phyloP scores from a whole-genome alignment of 2,113 vertebrate genomes.

The Phocoena sinus region DNA sequence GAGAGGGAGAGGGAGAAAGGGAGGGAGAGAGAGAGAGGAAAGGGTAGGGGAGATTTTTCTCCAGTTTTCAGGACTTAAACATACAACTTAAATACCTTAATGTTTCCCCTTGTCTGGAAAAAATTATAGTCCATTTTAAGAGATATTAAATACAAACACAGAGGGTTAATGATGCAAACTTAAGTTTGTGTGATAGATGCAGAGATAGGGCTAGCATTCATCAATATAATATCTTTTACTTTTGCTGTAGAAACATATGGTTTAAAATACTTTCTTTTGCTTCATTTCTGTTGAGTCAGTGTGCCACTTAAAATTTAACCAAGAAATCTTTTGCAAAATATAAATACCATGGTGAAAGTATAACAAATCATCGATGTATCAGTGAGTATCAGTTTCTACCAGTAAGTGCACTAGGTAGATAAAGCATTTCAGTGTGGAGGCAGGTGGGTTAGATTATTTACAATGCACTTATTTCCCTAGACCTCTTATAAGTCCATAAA shows the following conservation, averaged over 20 bases:
- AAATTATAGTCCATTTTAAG: neutral
- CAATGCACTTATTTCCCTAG: neutral
- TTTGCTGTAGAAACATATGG: neutral
- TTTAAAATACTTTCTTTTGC: neutral
- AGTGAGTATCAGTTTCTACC: neutral
- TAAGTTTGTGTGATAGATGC: neutral
- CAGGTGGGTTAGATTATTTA: neutral
- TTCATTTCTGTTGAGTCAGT: neutral
- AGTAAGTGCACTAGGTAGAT: neutral
- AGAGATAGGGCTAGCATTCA: neutral
- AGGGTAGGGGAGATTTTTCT: neutral
- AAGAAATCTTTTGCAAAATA: conserved; percentile 2
- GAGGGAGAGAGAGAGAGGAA: too few species aligned
- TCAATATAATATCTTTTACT: neutral
- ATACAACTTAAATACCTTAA: neutral
- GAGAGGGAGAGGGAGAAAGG: too few species aligned
- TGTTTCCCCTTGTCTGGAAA: neutral
- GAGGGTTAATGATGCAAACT: neutral
- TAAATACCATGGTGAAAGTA: neutral
- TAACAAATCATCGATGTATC: neutral
- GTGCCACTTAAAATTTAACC: neutral
- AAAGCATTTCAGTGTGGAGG: neutral
- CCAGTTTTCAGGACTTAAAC: neutral
- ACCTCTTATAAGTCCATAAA: neutral
- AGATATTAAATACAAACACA: neutral